These are phyloP conservation scores for Marronus borbonicus DNA, from an alignment of 2,888 invertebrate species.

Conservation along the genomic window DNA sequence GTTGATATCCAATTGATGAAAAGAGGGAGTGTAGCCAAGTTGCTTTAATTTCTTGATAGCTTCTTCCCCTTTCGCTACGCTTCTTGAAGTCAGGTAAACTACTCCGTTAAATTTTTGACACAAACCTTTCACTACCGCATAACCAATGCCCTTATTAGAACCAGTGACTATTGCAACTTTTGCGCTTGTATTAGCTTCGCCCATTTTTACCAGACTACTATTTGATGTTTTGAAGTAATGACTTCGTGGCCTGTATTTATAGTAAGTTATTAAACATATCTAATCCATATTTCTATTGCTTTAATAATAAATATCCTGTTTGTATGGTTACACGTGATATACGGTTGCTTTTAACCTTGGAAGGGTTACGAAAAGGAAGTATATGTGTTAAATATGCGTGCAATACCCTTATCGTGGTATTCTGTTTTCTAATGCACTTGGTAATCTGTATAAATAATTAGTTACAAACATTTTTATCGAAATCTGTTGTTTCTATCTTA, in stretches of 20 bases:
- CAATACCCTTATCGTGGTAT: too few species aligned
- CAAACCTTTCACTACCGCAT: conserved; percentile 78
- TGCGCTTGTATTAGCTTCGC: not conserved
- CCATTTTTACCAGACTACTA: conserved; percentile 4
- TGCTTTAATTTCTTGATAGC: conserved; percentile 76
- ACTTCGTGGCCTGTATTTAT: not conserved
- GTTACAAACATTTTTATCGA: too few species aligned
- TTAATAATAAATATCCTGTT: conserved; percentile 14
- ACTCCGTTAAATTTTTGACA: conserved; percentile 78
- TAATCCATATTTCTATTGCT: not conserved
- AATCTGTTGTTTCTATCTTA: too few species aligned
- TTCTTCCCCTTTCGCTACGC: conserved; percentile 73
- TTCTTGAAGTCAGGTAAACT: conserved; percentile 81
- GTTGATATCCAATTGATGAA: conserved; percentile 81
- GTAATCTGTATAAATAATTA: too few species aligned
- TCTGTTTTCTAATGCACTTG: too few species aligned
- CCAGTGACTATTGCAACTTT: conserved; percentile 74
- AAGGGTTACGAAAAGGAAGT: too few species aligned
- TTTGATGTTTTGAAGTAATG: not conserved
- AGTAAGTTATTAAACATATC: not conserved
- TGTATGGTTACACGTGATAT: conserved; percentile 15
- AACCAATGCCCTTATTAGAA: conserved; percentile 82
- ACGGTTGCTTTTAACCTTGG: not conserved
- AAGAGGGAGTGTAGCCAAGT: conserved; percentile 73
- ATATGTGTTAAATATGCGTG: too few species aligned